phyloP scores from a whole-genome alignment of 2,113 vertebrate genomes.

The Panurus biarmicus region DNA sequence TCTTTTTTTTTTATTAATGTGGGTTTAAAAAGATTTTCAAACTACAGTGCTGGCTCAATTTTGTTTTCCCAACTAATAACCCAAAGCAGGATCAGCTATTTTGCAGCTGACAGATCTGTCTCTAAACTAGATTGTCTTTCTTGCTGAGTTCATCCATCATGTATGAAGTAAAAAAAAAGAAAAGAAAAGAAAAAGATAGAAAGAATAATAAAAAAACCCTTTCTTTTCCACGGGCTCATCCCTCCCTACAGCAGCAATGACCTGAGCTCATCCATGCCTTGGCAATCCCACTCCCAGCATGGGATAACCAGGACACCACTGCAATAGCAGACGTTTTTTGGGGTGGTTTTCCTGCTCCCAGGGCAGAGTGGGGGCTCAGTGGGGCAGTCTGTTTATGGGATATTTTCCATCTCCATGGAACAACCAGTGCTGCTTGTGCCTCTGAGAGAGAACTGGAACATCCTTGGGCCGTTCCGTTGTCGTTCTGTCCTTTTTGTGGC shows the following conservation, averaged over 20 bases:
- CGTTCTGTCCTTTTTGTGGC: not conserved
- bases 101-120: constrained; percentile 55
- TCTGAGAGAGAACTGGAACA: not conserved
- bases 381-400: not conserved
- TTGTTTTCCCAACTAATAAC: constrained; percentile 68
- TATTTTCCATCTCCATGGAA: not conserved
- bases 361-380: not conserved
- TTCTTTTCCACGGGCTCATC: not conserved
- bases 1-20: constrained; percentile 59
- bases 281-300: not conserved
- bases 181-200: not conserved
- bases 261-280: not conserved
- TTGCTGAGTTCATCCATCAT: constrained; percentile 57
- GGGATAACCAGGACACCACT: not conserved
- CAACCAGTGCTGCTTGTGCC: not conserved
- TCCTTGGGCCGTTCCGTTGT: not conserved
- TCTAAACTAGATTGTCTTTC: constrained; percentile 49
- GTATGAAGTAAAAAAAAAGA: not conserved
- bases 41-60: constrained; percentile 40
- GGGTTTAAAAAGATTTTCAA: constrained; percentile 46
- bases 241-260: not conserved
- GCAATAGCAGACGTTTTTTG: not conserved
- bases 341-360: not conserved
- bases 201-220: not conserved
- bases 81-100: constrained; percentile 51